These are phyloP conservation scores for Lepidostoma basale DNA, from an alignment of 1,140 invertebrate species.

Conservation along the genomic window DNA sequence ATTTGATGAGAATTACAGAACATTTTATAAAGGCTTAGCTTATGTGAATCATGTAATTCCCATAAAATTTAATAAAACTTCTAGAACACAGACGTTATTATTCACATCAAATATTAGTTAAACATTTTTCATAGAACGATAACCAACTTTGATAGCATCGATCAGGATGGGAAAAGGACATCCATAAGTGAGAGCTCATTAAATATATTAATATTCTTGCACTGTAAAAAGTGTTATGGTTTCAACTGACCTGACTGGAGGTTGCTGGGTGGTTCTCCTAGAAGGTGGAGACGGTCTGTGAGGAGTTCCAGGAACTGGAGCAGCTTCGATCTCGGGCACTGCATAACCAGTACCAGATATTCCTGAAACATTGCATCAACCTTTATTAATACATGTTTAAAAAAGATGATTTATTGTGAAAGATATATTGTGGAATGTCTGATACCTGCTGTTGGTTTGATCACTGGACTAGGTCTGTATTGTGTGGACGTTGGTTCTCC, in stretches of 20 bases:
- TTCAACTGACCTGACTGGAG: conserved; percentile 52
- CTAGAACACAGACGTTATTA: no score
- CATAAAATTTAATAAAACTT: no score
- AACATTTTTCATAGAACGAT: no score
- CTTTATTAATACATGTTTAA: no score
- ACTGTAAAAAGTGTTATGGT: neutral
- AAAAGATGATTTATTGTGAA: neutral
- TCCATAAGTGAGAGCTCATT: no score
- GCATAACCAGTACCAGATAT: conserved; percentile 62
- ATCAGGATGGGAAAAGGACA: no score
- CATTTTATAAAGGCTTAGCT: no score
- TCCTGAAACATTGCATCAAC: conserved; percentile 40
- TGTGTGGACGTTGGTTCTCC: conserved; percentile 52
- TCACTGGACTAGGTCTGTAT: neutral
- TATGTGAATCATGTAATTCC: no score
- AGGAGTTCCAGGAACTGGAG: conserved; percentile 49
- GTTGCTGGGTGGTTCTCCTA: conserved; percentile 45
- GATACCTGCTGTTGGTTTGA: conserved; percentile 26
- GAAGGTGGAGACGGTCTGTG: conserved; percentile 38
- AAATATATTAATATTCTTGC: no score
- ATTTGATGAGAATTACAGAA: no score
- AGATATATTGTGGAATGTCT: neutral
- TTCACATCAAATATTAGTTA: no score
- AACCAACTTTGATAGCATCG: no score
- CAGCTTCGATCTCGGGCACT: conserved; percentile 56